These are phyloP conservation scores for Hetaerina americana DNA, from an alignment of 1,140 invertebrate species.

Conservation along the genomic window DNA sequence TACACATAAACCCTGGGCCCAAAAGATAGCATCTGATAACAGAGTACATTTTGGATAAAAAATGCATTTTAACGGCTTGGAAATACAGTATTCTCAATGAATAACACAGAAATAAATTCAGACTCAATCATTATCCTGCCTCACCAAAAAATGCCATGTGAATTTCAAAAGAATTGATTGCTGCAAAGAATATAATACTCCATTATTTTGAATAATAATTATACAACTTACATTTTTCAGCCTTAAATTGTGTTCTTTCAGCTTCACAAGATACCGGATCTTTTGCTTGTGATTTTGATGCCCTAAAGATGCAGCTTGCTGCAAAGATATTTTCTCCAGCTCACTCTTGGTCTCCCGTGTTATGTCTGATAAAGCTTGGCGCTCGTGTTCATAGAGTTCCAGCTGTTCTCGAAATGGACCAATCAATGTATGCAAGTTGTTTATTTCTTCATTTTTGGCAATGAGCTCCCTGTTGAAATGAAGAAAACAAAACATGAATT, in stretches of 20 bases:
- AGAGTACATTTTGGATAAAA: no score
- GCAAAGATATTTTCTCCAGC: conserved; percentile 37
- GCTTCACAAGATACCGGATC: conserved; percentile 45
- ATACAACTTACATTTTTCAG: conserved; percentile 39
- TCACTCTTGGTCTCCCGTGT: conserved; percentile 27
- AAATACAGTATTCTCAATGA: not conserved
- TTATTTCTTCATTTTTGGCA: no score
- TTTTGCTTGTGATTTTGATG: conserved; percentile 56
- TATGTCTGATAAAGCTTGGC: conserved; percentile 24
- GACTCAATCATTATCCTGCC: not conserved
- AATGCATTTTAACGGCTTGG: not conserved
- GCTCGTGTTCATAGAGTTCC: conserved; percentile 32
- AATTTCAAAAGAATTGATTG: not conserved
- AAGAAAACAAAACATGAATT: no score
- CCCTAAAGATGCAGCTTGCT: conserved; percentile 46
- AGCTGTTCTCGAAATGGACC: conserved; percentile 28
- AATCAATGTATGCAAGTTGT: conserved; percentile 18
- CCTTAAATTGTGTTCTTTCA: conserved; percentile 42
- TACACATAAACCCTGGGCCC: no score
- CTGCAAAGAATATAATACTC: not conserved
- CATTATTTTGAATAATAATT: not conserved
- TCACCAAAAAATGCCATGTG: not conserved
- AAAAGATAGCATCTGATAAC: no score
- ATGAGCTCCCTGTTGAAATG: no score
- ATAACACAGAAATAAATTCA: not conserved